Evolutionary conservation across 2,888 invertebrate species (phyloP).

Genomic region (Eupeodes latifasciatus): DNA sequence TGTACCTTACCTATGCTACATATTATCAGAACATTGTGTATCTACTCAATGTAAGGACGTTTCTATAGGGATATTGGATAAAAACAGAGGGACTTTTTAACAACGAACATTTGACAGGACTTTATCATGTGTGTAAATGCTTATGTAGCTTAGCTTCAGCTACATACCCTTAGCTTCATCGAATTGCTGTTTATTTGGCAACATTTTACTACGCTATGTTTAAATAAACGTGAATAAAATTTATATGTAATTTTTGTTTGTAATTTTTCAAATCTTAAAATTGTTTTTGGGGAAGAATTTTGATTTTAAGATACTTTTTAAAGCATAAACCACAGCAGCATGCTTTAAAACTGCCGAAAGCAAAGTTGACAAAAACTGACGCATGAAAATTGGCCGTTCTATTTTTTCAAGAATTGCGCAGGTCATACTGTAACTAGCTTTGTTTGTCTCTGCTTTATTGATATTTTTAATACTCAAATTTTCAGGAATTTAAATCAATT

Average conservation of each 20-base stretch:
- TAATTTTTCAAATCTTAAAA: background rate
- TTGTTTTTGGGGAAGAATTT: too few species aligned
- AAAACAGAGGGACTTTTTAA: conserved; percentile 35
- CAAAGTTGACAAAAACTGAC: too few species aligned
- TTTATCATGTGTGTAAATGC: conserved; percentile 4
- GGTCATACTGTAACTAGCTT: too few species aligned
- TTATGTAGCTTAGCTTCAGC: background rate
- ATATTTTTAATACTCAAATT: too few species aligned
- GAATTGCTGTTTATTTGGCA: background rate
- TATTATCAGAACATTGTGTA: conserved; percentile 41
- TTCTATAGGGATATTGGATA: conserved; percentile 33
- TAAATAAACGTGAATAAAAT: conserved; percentile 1
- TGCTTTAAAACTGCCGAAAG: too few species aligned
- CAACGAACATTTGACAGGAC: background rate
- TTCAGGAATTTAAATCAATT: too few species aligned
- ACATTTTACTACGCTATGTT: background rate
- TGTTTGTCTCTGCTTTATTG: too few species aligned
- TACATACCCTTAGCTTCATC: background rate
- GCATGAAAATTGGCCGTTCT: too few species aligned
- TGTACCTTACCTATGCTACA: conserved; percentile 21
- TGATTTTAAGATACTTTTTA: too few species aligned
- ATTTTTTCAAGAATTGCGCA: too few species aligned
- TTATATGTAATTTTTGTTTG: background rate
- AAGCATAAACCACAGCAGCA: too few species aligned
- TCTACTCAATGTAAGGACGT: background rate